Base-by-base conservation (phyloP, 1,140 invertebrate genomes). In the Sogatella furcifera region DNA sequence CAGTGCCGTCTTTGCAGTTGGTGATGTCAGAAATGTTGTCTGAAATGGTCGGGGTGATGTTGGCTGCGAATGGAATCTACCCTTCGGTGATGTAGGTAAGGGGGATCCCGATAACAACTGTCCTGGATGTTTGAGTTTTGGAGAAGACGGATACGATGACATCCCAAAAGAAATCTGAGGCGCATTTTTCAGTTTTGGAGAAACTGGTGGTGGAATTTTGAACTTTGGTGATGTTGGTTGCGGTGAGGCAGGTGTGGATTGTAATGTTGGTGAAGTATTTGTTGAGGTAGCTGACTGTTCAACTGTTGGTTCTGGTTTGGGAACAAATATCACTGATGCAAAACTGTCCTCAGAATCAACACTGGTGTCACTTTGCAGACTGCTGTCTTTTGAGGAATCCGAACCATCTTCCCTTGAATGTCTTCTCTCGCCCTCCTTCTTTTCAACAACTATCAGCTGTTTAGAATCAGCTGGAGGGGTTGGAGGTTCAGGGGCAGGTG, bases 331-430 rank as follows among this genome's bases (percentile, higher is more conserved):
- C 9, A 94, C 91, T 52, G 90, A 92, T 34, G 89, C 89, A 70
- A 92, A 91, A 73, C 89, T 92, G 66, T 95, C 91, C 73, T 95
- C 90, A 1, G 89, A 92, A 72, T 95, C 91, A 2, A 95, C 86
- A 73, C 90, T 93, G 0, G 92, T 94, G 67, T 95, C 91, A 72
- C 90, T 93, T 71, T 94, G 91, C 52, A 94, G 77, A 71, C 90
- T 93, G 69, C 88, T 91, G 69, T 94, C 90, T 74, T 94, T 95
- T 1, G 89, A 91, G 0, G 90, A 92, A 69, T 94, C 91, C 0
- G 90, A 93, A 8, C 89, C 89, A 64, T 92, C 90, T 71, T 93
- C 90, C 58, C 83, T 78, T 0, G 86, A 89, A 28, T 82, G 75
- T 28, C 86, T 76, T 43, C 85, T 71, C 65, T 85, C 82, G 9